These are phyloP conservation scores for Crocallis elinguaria DNA, from an alignment of 2,888 invertebrate genomes.

Conservation along the genomic window DNA sequence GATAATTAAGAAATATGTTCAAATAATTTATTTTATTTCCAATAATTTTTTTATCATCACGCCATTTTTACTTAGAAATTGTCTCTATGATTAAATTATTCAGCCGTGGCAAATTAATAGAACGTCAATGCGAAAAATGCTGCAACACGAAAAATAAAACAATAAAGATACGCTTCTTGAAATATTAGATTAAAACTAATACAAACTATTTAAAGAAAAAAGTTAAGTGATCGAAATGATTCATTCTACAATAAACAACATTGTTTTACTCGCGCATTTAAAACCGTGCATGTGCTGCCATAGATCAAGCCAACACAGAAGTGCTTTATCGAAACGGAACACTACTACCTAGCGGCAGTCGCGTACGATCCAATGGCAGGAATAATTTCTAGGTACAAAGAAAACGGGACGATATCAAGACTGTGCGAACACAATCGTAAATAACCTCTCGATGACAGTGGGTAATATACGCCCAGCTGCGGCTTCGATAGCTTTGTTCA, in stretches of 20 bases:
- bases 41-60: no score
- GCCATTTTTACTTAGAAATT: no score
- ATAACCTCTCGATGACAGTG: constrained; percentile 53
- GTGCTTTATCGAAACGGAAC: constrained; percentile 1
- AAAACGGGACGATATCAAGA: constrained; percentile 40
- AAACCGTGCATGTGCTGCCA: neutral
- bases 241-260: neutral
- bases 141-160: no score
- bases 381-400: constrained; percentile 35
- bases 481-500: constrained; percentile 42
- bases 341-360: neutral
- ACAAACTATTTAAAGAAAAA: no score
- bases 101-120: no score
- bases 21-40: no score
- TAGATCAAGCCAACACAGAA: neutral
- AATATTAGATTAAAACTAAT: no score
- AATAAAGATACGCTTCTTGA: no score
- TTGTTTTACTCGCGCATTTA: neutral
- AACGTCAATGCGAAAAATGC: no score
- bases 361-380: constrained; percentile 7
- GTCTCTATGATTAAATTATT: no score
- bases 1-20: no score
- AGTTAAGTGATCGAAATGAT: neutral
- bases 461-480: constrained; percentile 51
- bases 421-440: constrained; percentile 51